phyloP scores from a whole-genome alignment of 2,113 vertebrate species.

The Hemibagrus wyckioides region DNA sequence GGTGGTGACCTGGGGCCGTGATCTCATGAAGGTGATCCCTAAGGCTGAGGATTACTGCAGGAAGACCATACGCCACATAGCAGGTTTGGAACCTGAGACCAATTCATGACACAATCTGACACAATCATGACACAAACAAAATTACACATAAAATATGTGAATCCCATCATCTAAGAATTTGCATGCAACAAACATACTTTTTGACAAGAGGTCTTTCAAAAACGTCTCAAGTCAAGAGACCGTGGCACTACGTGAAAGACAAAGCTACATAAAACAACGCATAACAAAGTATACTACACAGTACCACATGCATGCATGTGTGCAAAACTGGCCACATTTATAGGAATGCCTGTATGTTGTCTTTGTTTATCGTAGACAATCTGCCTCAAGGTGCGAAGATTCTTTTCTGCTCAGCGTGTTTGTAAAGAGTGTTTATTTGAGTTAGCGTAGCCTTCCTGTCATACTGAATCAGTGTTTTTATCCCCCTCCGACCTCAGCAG shows the following conservation, averaged over 20 bases:
- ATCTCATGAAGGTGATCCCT: conserved; percentile 85
- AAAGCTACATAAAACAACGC: too few species aligned
- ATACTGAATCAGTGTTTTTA: background rate
- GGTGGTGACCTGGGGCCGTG: conserved; percentile 85
- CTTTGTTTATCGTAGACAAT: background rate
- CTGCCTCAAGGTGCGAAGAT: background rate
- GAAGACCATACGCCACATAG: conserved; percentile 94
- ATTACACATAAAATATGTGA: background rate
- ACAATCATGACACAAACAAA: background rate
- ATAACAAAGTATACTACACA: too few species aligned
- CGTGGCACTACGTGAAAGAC: too few species aligned
- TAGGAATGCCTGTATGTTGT: background rate
- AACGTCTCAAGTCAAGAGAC: too few species aligned
- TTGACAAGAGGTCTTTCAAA: background rate
- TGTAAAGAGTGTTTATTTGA: background rate
- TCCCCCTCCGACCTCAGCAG: too few species aligned
- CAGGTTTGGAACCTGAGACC: conserved; percentile 73
- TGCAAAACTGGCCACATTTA: background rate
- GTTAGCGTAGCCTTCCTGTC: background rate
- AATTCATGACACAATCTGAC: background rate
- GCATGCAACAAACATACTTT: background rate
- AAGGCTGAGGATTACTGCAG: conserved; percentile 90
- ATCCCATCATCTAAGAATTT: background rate
- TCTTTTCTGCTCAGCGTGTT: background rate
- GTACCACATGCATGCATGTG: too few species aligned